Conservation (phyloP, 2,888 invertebrate genomes). For the Dynastes hyllus region DNA sequence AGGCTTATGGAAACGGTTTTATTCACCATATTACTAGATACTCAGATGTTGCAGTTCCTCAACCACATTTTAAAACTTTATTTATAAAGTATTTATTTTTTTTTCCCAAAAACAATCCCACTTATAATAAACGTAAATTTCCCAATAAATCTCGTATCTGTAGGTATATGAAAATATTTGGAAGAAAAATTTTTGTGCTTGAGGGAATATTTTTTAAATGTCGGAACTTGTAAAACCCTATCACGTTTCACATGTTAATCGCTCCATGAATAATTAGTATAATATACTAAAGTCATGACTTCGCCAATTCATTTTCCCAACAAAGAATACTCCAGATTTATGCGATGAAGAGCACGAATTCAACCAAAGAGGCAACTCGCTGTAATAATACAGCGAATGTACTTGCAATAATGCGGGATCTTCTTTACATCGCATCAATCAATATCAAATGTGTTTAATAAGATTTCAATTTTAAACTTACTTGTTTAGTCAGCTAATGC, state of each 20-base stretch:
- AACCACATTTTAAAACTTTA: no score
- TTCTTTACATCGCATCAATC: neutral
- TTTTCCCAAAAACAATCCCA: no score
- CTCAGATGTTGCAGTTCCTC: no score
- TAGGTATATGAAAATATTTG: neutral
- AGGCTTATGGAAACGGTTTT: no score
- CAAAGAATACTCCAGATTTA: slow-evolving; percentile 20
- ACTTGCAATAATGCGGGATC: neutral
- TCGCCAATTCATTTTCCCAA: slow-evolving; percentile 12
- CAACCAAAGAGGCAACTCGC: neutral
- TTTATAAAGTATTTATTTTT: no score
- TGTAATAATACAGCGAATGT: neutral
- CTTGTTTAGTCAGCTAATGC: no score
- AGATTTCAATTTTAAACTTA: neutral
- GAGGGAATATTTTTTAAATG: neutral
- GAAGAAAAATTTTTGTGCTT: neutral
- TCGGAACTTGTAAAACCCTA: neutral
- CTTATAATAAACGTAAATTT: no score
- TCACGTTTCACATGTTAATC: slow-evolving; percentile 19
- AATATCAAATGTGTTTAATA: neutral
- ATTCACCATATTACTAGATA: no score
- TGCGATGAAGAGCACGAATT: neutral
- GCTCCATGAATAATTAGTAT: slow-evolving; percentile 4
- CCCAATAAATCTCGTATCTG: no score
- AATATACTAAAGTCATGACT: slow-evolving; percentile 26